A percentile compares a stretch with the other conserved stretches of the same genome.
Evolutionary conservation across 2,113 vertebrate genomes (phyloP).

Genomic region (Halcyon senegalensis): DNA sequence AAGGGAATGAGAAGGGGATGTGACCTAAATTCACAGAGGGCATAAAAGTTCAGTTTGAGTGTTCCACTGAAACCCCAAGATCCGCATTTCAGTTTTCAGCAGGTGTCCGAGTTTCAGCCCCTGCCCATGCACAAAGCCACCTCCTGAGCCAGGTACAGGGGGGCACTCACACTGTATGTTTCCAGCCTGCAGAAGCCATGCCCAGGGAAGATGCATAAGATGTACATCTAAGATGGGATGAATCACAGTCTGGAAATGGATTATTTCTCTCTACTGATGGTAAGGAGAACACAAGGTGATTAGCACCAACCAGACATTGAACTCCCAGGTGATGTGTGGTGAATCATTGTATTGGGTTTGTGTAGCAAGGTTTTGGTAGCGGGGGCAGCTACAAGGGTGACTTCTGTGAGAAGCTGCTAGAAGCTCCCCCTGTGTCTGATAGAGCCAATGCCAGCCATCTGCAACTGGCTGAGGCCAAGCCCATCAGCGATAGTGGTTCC

Average conservation of each 20-base stretch:
- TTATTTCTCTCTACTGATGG: neutral
- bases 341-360: neutral
- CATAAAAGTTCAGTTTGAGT: neutral
- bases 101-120: neutral
- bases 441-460: no score
- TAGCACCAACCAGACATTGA: neutral
- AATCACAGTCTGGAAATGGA: neutral
- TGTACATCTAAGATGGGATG: neutral
- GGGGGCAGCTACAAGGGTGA: neutral
- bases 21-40: neutral
- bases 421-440: no score
- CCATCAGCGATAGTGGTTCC: neutral
- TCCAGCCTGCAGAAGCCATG: neutral
- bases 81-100: neutral
- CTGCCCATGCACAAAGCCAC: neutral
- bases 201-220: neutral
- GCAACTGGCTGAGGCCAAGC: no score
- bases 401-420: no score
- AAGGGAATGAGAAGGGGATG: neutral
- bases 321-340: neutral
- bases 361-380: neutral
- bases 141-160: neutral
- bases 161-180: neutral
- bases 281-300: neutral
- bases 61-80: neutral